Base-by-base conservation (phyloP, 2,888 invertebrate species). In the Volucella inflata region DNA sequence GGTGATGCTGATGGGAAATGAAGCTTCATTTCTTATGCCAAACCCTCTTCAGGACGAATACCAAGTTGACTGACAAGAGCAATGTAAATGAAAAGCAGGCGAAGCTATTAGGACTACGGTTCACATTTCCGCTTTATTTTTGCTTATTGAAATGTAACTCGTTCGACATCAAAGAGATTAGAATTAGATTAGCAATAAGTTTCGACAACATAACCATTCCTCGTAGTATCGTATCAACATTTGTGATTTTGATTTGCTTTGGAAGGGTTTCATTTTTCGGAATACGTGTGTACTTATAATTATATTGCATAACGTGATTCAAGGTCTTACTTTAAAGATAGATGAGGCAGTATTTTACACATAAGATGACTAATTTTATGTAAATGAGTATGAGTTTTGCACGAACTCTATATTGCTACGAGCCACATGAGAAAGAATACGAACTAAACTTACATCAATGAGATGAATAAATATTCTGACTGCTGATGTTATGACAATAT, bases 11-110 rank as follows among this genome's bases (percentile, higher is more conserved):
- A 80, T 78, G 70, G 74, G 77, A 79, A 79, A 79, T 84, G 64
- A 65, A 53, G 64, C 79, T 74, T 79, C 79, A 70, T 75, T 65
- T 65, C 67, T 74, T 70, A 79, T 83, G 83, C 64, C 79, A 74
- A 60, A 79, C 83, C 83, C 74, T 84, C 83, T 79, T 79, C 83
- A 79, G 51, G 65, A 70, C 36, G 55, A 74, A 75, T 62, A 78
- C 57, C 51, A 64, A 17, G 40, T 75, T 75, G 74, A 79, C 75
- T 65, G 74, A 74, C 62, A 75, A 57, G 36, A 57, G 42, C 62
- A 30, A 21, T 62, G 50, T 36, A 55, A 64, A 50, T 40, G 46
- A 42, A 16, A 72, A 62, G 36, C 30, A 36, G 57, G 40, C 67
- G 71, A 67, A 14, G 53, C 65, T 67, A 21, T 65, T 72, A 44